phyloP scores from a whole-genome alignment of 2,888 invertebrate genomes.

The Hipparchia semele region DNA sequence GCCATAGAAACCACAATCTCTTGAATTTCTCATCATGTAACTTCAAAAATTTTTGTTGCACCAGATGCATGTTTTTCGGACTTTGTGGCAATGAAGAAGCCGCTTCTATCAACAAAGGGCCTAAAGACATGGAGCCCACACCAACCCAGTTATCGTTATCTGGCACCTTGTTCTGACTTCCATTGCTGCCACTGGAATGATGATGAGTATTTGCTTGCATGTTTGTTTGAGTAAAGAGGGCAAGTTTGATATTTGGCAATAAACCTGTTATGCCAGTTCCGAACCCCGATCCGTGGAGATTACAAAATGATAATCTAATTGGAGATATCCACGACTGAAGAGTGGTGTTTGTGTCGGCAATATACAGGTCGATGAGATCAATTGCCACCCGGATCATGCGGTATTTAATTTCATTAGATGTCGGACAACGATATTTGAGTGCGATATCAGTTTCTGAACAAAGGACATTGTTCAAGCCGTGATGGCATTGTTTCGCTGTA shows the following conservation, averaged over 20 bases:
- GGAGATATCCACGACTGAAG: constrained; percentile 95
- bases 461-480: constrained; percentile 87
- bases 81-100: constrained; percentile 91
- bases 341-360: constrained; percentile 95
- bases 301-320: constrained; percentile 94
- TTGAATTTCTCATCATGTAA: constrained; percentile 93
- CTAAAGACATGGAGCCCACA: constrained; percentile 94
- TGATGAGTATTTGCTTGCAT: constrained; percentile 79
- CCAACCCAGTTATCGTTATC: constrained; percentile 93
- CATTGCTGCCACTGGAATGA: constrained; percentile 80
- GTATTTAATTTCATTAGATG: constrained; percentile 95
- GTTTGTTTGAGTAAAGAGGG: constrained; percentile 87
- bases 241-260: constrained; percentile 87
- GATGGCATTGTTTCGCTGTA: constrained; percentile 90
- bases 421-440: constrained; percentile 89
- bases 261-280: constrained; percentile 95
- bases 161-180: constrained; percentile 60
- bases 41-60: constrained; percentile 92
- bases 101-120: constrained; percentile 95
- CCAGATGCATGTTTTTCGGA: constrained; percentile 89
- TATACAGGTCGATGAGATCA: constrained; percentile 94
- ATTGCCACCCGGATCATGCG: constrained; percentile 94
- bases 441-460: constrained; percentile 87
- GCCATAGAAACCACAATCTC: constrained; percentile 98
- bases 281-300: constrained; percentile 96